These are phyloP conservation scores for Nothoprocta pentlandii DNA, from an alignment of 2,113 vertebrate species.

Conservation along the genomic window DNA sequence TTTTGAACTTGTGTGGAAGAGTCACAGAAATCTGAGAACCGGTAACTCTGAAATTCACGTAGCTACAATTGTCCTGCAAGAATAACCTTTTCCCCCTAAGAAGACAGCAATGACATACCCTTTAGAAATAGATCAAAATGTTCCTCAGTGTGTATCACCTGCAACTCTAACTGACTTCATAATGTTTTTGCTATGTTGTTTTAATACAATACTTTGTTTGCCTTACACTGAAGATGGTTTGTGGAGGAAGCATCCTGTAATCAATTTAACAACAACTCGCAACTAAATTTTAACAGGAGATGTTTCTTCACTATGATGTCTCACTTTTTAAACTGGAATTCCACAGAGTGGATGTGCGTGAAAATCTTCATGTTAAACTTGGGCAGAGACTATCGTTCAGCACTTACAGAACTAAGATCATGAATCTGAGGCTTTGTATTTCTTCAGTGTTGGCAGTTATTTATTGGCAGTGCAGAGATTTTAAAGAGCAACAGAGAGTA, in stretches of 20 bases:
- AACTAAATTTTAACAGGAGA: neutral
- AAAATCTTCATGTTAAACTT: neutral
- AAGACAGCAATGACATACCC: neutral
- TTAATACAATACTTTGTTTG: neutral
- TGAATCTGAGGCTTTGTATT: neutral
- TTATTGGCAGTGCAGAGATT: neutral
- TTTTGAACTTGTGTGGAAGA: neutral
- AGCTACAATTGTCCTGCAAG: neutral
- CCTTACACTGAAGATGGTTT: neutral
- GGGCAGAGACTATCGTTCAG: neutral
- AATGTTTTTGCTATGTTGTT: neutral
- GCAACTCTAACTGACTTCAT: neutral
- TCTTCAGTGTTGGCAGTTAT: neutral
- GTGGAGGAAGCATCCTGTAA: neutral
- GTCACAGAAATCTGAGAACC: neutral
- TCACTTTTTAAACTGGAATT: neutral
- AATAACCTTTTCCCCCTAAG: neutral
- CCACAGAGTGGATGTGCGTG: neutral
- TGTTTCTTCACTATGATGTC: neutral
- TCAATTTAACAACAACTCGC: neutral
- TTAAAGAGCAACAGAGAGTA: neutral
- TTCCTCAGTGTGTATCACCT: neutral
- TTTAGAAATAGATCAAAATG: neutral
- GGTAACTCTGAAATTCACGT: neutral
- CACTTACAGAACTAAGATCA: neutral